phyloP scores from a whole-genome alignment of 2,113 vertebrate genomes.

The Ameiurus melas region DNA sequence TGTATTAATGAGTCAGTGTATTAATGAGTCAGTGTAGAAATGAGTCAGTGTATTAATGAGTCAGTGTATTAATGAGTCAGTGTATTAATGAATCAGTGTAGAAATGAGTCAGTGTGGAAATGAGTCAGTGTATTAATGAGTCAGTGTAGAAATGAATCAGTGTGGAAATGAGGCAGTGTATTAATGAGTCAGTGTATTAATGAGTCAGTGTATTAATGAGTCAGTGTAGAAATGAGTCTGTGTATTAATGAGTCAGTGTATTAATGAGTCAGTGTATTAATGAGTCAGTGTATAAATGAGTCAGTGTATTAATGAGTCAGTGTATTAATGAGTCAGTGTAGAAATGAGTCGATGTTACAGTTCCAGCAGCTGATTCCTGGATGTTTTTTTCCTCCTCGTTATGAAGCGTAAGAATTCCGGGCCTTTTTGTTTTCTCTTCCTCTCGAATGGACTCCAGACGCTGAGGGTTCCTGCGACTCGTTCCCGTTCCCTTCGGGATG shows the following conservation, averaged over 20 bases:
- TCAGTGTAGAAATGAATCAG: too few species aligned
- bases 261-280: background rate
- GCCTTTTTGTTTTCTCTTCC: constrained; percentile 76
- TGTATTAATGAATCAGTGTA: background rate
- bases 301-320: background rate
- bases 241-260: too few species aligned
- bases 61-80: too few species aligned
- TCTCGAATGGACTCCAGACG: constrained; percentile 78
- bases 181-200: background rate
- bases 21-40: background rate
- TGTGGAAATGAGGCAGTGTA: background rate
- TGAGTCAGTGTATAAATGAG: background rate
- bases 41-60: too few species aligned
- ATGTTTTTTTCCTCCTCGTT: constrained; percentile 51
- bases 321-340: background rate
- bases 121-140: too few species aligned
- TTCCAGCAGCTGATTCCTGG: constrained; percentile 21
- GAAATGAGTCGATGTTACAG: background rate
- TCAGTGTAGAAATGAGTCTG: background rate
- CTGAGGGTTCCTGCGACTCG: constrained; percentile 67
- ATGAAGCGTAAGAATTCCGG: constrained; percentile 69
- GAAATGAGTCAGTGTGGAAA: too few species aligned
- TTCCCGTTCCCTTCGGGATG: constrained; percentile 35
- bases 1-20: too few species aligned
- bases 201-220: too few species aligned